Evolutionary conservation across 2,797 vertebrate species (phyloP).

Genomic region (Gadopsis bispinosus): DNA sequence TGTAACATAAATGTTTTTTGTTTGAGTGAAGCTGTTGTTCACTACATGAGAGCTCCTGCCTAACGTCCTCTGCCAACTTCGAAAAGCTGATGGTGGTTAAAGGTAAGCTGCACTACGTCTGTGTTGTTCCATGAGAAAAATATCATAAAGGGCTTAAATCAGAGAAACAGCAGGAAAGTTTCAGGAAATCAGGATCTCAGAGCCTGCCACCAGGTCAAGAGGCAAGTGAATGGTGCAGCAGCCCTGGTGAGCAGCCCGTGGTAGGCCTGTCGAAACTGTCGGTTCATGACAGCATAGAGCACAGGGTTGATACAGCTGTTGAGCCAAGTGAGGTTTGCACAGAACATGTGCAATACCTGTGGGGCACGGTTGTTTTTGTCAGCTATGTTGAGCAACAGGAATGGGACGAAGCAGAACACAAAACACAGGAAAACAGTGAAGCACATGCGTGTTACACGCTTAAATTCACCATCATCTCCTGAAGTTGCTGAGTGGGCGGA

Average conservation of each 20-base stretch:
- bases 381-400: constrained; percentile 88
- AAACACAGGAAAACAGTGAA: constrained; percentile 91
- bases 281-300: constrained; percentile 91
- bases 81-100: background rate
- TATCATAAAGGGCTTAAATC: background rate
- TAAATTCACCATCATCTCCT: constrained; percentile 86
- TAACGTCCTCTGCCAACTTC: background rate
- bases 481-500: constrained; percentile 51
- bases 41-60: background rate
- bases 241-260: constrained; percentile 77
- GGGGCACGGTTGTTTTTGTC: constrained; percentile 84
- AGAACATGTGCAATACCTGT: constrained; percentile 88
- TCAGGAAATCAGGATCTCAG: constrained; percentile 5
- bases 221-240: constrained; percentile 59
- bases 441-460: constrained; percentile 90
- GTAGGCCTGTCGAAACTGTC: constrained; percentile 90
- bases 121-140: background rate
- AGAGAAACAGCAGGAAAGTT: background rate
- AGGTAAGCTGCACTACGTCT: background rate
- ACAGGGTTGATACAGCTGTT: constrained; percentile 92
- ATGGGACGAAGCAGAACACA: constrained; percentile 88
- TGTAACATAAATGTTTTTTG: background rate
- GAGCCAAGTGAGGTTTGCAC: constrained; percentile 92
- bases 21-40: background rate
- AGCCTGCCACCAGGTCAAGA: constrained; percentile 31